phyloP scores from a whole-genome alignment of 2,113 vertebrate species.

The Callopanchax toddi region DNA sequence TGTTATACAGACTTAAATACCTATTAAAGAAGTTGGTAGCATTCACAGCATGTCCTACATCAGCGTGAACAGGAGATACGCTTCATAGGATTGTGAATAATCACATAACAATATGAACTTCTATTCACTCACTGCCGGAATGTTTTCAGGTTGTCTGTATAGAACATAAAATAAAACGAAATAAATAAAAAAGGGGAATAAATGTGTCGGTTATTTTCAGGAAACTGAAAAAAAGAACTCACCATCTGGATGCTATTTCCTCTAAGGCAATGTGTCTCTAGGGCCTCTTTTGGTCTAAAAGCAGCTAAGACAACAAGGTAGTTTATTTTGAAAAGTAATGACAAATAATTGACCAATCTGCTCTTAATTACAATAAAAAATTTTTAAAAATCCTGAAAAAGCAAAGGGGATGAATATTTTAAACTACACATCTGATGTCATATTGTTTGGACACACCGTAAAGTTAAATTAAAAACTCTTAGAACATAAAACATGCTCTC shows the following conservation, averaged over 20 bases:
- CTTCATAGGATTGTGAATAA: too few species aligned
- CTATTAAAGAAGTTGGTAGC: too few species aligned
- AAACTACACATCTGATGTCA: constrained; percentile 45
- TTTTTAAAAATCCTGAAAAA: neutral
- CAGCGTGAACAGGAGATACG: too few species aligned
- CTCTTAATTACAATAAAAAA: constrained; percentile 7
- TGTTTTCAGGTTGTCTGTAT: too few species aligned
- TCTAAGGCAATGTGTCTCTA: constrained; percentile 5
- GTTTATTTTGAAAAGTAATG: constrained; percentile 47
- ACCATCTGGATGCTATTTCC: constrained; percentile 32
- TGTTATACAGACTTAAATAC: too few species aligned
- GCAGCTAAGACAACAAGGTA: constrained; percentile 33
- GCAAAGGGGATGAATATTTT: constrained; percentile 30
- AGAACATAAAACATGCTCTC: neutral
- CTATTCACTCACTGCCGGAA: too few species aligned
- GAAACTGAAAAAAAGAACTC: constrained; percentile 17
- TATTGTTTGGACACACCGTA: neutral
- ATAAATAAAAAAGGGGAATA: too few species aligned
- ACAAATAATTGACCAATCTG: constrained; percentile 13
- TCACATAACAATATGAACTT: too few species aligned
- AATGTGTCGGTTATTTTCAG: constrained; percentile 23
- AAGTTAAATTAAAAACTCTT: too few species aligned
- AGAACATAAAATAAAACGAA: too few species aligned
- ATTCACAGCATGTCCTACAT: neutral
- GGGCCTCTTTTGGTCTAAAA: constrained; percentile 30